These are phyloP conservation scores for Phrynocephalus forsythii DNA, from an alignment of 2,797 vertebrate genomes.

Conservation along the genomic window DNA sequence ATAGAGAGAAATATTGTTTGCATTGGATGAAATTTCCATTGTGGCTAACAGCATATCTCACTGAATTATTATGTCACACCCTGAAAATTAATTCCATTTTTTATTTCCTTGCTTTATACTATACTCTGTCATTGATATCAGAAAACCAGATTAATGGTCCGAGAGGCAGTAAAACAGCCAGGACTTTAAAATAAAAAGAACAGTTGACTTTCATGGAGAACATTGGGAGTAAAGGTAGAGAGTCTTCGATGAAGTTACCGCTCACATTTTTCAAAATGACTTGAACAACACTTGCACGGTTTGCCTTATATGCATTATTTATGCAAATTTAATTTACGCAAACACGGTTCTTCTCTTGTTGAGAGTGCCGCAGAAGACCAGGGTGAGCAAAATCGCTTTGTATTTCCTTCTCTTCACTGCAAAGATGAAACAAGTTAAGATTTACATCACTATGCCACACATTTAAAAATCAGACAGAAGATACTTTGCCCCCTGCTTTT, in stretches of 20 bases:
- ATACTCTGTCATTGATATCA: slow-evolving; percentile 15
- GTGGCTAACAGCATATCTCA: slow-evolving; percentile 10
- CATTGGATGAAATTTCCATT: slow-evolving; percentile 25
- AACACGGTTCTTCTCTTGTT: too few relatives aligned
- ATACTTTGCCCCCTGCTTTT: too few relatives aligned
- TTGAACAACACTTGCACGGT: not conserved
- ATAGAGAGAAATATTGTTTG: not conserved
- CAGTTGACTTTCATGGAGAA: slow-evolving; percentile 25
- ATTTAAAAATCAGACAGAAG: too few relatives aligned
- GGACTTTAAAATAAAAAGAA: not conserved
- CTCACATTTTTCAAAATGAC: not conserved
- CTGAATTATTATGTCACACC: slow-evolving; percentile 20
- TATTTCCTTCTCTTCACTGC: too few relatives aligned
- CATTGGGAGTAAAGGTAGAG: slow-evolving; percentile 11
- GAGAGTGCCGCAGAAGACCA: too few relatives aligned
- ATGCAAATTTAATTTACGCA: too few relatives aligned
- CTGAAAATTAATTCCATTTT: slow-evolving; percentile 15
- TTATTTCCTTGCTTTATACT: slow-evolving; percentile 15
- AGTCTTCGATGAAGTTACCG: not conserved
- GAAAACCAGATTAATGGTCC: slow-evolving; percentile 1
- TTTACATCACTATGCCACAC: too few relatives aligned
- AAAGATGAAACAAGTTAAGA: too few relatives aligned
- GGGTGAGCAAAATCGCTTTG: too few relatives aligned
- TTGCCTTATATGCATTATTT: too few relatives aligned
- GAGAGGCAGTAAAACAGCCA: not conserved